These are phyloP conservation scores for Megaustenia siamemsis DNA, from an alignment of 2,888 invertebrate species.

Conservation along the genomic window DNA sequence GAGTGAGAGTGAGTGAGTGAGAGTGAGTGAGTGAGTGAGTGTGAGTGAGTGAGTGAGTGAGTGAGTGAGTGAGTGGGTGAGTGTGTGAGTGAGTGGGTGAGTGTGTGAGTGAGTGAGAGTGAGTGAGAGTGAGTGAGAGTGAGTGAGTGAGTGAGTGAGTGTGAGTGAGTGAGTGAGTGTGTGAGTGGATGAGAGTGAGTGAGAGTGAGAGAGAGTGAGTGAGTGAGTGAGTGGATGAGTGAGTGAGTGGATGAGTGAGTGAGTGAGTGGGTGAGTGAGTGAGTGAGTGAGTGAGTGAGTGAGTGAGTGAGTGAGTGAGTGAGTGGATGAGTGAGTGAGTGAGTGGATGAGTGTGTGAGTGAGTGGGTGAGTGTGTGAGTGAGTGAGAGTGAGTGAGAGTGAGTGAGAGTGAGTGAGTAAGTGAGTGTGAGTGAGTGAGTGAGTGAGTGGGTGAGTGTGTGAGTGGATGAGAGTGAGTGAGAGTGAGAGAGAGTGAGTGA, in stretches of 20 bases:
- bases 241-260: not conserved
- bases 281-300: constrained; percentile 8
- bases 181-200: not conserved
- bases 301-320: not conserved
- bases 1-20: no score
- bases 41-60: constrained; percentile 40
- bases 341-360: not conserved
- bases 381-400: not conserved
- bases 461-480: constrained; percentile 21
- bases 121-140: constrained; percentile 3
- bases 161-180: not conserved
- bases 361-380: not conserved
- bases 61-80: constrained; percentile 36
- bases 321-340: constrained; percentile 13
- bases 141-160: constrained; percentile 19
- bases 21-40: constrained; percentile 36
- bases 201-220: not conserved
- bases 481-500: constrained; percentile 1
- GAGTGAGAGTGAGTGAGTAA: not conserved
- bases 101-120: constrained; percentile 29
- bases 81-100: constrained; percentile 34
- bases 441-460: constrained; percentile 4
- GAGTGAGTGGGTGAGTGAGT: constrained; percentile 18
- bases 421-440: not conserved
- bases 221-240: constrained; percentile 13